These are phyloP conservation scores for Campoplex nolae DNA, from an alignment of 2,888 invertebrate genomes.

Conservation along the genomic window DNA sequence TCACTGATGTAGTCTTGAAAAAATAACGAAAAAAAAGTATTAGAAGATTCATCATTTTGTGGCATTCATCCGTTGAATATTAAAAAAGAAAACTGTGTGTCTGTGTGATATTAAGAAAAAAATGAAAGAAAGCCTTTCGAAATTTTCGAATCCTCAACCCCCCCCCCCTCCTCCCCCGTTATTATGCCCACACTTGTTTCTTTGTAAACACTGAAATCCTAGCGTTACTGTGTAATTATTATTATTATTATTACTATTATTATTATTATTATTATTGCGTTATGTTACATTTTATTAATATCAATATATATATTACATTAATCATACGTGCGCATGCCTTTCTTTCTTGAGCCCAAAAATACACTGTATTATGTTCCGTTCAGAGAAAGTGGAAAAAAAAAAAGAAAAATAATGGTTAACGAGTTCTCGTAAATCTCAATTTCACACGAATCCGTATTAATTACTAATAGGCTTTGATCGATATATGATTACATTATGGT, in stretches of 20 bases:
- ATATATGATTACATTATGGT: slow-evolving; percentile 49
- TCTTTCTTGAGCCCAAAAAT: slow-evolving; percentile 74
- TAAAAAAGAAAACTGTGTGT: slow-evolving; percentile 29
- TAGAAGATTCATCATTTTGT: slow-evolving; percentile 1
- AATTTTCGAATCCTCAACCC: slow-evolving; percentile 28
- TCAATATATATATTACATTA: slow-evolving; percentile 83
- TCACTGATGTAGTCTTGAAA: slow-evolving; percentile 1
- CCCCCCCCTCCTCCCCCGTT: slow-evolving; percentile 7
- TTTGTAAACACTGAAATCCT: slow-evolving; percentile 77
- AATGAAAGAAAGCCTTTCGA: slow-evolving; percentile 37
- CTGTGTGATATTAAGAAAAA: slow-evolving; percentile 49
- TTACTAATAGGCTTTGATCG: slow-evolving; percentile 46
- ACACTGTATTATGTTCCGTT: slow-evolving; percentile 8
- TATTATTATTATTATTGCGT: slow-evolving; percentile 80
- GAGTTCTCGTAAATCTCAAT: neutral
- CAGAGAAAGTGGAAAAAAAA: neutral
- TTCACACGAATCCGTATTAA: slow-evolving; percentile 45
- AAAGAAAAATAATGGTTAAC: neutral
- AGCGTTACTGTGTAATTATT: slow-evolving; percentile 82
- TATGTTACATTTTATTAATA: slow-evolving; percentile 84
- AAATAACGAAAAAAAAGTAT: neutral
- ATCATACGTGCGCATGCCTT: slow-evolving; percentile 78
- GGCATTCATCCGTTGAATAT: neutral
- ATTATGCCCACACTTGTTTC: slow-evolving; percentile 59
- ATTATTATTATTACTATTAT: slow-evolving; percentile 77